phyloP scores from a whole-genome alignment of 2,888 invertebrate species.

The Amblyteles armatorius region DNA sequence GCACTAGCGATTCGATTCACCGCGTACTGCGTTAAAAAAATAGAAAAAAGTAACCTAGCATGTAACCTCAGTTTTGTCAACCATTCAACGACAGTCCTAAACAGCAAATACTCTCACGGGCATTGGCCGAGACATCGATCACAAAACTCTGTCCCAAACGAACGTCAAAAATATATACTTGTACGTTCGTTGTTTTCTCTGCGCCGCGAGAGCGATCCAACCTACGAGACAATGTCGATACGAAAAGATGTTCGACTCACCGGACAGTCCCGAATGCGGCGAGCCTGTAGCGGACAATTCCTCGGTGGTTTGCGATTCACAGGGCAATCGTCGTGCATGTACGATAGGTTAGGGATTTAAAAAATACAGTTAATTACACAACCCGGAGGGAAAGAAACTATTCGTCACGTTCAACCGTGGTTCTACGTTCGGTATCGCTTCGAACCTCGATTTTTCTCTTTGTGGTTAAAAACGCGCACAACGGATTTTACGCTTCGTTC shows the following conservation, averaged over 20 bases:
- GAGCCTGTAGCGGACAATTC: slow-evolving; percentile 8
- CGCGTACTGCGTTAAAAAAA: too few relatives aligned
- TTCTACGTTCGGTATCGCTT: neutral
- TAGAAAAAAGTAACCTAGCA: too few relatives aligned
- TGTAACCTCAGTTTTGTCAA: too few relatives aligned
- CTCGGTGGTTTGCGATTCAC: slow-evolving; percentile 27
- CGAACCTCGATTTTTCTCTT: neutral
- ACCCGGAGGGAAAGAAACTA: neutral
- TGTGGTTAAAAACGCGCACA: neutral
- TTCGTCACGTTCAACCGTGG: neutral
- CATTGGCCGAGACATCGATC: too few relatives aligned
- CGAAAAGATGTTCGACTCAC: slow-evolving; percentile 41
- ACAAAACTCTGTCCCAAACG: too few relatives aligned
- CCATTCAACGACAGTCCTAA: too few relatives aligned
- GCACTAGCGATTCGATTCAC: too few relatives aligned
- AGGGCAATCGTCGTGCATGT: slow-evolving; percentile 26
- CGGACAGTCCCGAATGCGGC: slow-evolving; percentile 24
- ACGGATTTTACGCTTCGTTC: neutral
- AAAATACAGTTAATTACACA: neutral
- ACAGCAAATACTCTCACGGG: too few relatives aligned
- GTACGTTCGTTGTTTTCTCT: too few relatives aligned
- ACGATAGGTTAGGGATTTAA: neutral
- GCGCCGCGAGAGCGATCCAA: neutral
- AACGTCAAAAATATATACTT: too few relatives aligned
- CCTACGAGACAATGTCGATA: neutral